phyloP scores from a whole-genome alignment of 2,797 vertebrate genomes.

The Myoxocephalus aenaeus region DNA sequence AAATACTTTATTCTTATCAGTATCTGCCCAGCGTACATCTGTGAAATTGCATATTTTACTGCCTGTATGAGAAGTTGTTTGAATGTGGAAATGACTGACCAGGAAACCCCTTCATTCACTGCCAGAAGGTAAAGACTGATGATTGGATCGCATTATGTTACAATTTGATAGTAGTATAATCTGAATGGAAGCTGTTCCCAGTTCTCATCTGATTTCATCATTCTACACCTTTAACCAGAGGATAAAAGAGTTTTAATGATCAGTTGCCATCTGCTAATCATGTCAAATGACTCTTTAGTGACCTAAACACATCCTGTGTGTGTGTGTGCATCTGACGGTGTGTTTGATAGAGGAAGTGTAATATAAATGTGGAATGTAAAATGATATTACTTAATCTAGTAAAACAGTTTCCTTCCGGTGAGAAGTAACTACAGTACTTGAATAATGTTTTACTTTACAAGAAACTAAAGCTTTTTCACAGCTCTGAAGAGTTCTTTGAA shows the following conservation, averaged over 20 bases:
- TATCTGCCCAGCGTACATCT: background rate
- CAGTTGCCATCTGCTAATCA: constrained; percentile 22
- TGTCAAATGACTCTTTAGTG: constrained; percentile 15
- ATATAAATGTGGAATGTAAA: background rate
- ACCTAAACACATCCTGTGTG: background rate
- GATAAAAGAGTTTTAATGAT: constrained; percentile 22
- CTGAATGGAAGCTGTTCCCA: background rate
- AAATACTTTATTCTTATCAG: background rate
- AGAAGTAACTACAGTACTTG: background rate
- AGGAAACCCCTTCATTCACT: constrained; percentile 29
- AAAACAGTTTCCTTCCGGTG: background rate
- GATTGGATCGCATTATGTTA: constrained; percentile 4
- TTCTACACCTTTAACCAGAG: background rate
- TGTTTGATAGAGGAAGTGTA: background rate
- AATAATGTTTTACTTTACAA: constrained; percentile 4
- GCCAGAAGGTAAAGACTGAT: constrained; percentile 27
- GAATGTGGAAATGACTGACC: constrained; percentile 13
- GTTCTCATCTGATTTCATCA: constrained; percentile 5
- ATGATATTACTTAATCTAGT: background rate
- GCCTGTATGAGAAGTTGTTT: constrained; percentile 1
- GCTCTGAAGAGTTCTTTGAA: background rate
- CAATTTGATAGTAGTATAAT: constrained; percentile 7
- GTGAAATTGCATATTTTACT: constrained; percentile 20
- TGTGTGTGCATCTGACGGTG: no score
- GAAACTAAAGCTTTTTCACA: background rate